Base-by-base conservation (phyloP, 2,797 vertebrate species). In the Pseudochaenichthys georgianus region DNA sequence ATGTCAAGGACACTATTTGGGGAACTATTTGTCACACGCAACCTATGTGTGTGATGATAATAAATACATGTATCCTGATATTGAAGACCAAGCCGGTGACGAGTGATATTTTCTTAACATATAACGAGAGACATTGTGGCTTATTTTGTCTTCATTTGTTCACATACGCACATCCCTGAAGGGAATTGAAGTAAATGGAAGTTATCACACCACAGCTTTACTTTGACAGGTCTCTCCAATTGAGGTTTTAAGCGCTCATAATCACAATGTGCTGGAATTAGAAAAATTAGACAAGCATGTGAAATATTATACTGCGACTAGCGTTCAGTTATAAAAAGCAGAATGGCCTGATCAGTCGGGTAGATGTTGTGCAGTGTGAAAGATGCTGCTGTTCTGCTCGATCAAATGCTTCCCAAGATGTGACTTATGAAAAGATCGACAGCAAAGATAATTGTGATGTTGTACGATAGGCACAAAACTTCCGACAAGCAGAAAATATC, bases 401-500 rank as follows among this genome's bases (percentile, higher is more conserved):
- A 54, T 38, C 34, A 57, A 51, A 23, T 45, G 62, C 13, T 60
- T 59, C 34, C 21, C 8, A 9, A 13, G 13, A 47, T 31, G 17
- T 31, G 43, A 21, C 45, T n/a, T 48, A 23, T 13, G n/a, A 54
- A 58, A 65, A 19, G 46, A 23, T 41, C 10, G 38, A 52, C 5
- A 15, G 1, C 0, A 0, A 58, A 16, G 16, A 69, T 50, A 13
- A 47, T 3, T 16, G 34, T 21, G 15, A 47, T 34, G 28, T 17
- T 70, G 7, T 47, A 6, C 48, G 34, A 70, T 42, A 10, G 17
- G 10, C 46, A 52, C n/a, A 78, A 16, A 0, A 19, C 15, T 50
- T 72, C 2, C 52, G 54, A 73, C 17, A 52, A 52, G 13, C 60
- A 70, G 21, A 68, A 64, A 58, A 53, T 55, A 81, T 84, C 51